These are phyloP conservation scores for Eclectus roratus DNA, from an alignment of 2,113 vertebrate genomes.

Conservation along the genomic window DNA sequence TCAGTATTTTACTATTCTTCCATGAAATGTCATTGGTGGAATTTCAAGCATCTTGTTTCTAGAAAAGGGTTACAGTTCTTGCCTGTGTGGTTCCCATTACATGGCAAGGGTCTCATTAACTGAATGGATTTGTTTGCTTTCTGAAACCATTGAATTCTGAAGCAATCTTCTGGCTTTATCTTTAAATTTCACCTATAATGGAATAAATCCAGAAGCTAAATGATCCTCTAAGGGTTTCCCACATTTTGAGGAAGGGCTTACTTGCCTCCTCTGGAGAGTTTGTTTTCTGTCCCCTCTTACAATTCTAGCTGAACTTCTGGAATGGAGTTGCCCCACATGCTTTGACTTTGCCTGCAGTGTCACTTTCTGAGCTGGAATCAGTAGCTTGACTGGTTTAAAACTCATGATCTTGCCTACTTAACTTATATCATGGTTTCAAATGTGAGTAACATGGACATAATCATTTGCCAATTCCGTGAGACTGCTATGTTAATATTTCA, in stretches of 20 bases:
- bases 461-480: neutral
- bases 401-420: neutral
- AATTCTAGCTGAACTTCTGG: neutral
- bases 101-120: neutral
- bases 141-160: neutral
- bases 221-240: neutral
- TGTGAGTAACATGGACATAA: neutral
- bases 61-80: neutral
- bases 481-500: neutral
- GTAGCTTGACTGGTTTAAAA: neutral
- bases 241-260: neutral
- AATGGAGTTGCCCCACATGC: neutral
- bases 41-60: neutral
- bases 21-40: neutral
- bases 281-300: neutral
- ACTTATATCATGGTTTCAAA: neutral
- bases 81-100: neutral
- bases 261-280: neutral
- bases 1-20: neutral
- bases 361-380: neutral
- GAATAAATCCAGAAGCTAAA: neutral
- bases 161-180: neutral
- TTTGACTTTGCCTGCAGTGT: neutral
- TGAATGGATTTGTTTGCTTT: neutral
- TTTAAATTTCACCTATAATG: neutral